Evolutionary conservation across 2,888 invertebrate species (phyloP).

Genomic region (Ditula angustiorana): DNA sequence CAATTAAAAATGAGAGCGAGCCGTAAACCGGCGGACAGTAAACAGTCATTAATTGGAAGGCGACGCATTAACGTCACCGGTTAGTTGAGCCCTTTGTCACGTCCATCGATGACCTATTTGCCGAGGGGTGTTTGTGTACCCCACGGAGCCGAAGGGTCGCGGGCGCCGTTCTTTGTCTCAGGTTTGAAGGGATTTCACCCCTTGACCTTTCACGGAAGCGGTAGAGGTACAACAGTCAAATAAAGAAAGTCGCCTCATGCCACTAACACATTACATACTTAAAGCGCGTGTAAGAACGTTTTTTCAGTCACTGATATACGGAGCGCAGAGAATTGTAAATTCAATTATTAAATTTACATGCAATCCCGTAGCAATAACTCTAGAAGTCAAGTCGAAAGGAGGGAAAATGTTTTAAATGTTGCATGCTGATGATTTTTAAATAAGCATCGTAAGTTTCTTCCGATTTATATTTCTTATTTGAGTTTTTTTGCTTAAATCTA

Average conservation of each 20-base stretch:
- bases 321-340: neutral
- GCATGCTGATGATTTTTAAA: too few relatives aligned
- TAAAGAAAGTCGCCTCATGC: conserved; percentile 5
- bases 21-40: conserved; percentile 7
- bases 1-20: neutral
- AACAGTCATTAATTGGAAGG: conserved; percentile 18
- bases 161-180: conserved; percentile 20
- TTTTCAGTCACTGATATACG: neutral
- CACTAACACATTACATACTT: neutral
- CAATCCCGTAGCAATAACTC: neutral
- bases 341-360: conserved; percentile 3
- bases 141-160: conserved; percentile 7
- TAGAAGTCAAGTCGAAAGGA: neutral
- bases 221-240: conserved; percentile 15
- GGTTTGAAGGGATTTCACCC: conserved; percentile 18
- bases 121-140: conserved; percentile 4
- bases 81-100: conserved; percentile 16
- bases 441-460: too few relatives aligned
- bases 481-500: too few relatives aligned
- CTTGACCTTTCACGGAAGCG: conserved; percentile 19
- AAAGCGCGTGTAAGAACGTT: conserved; percentile 6
- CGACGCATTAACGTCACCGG: conserved; percentile 17
- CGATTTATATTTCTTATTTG: too few relatives aligned
- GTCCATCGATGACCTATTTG: conserved; percentile 34
- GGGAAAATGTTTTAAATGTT: neutral